Conservation (phyloP, 2,888 invertebrate genomes). For the Synanthedon myopaeformis region DNA sequence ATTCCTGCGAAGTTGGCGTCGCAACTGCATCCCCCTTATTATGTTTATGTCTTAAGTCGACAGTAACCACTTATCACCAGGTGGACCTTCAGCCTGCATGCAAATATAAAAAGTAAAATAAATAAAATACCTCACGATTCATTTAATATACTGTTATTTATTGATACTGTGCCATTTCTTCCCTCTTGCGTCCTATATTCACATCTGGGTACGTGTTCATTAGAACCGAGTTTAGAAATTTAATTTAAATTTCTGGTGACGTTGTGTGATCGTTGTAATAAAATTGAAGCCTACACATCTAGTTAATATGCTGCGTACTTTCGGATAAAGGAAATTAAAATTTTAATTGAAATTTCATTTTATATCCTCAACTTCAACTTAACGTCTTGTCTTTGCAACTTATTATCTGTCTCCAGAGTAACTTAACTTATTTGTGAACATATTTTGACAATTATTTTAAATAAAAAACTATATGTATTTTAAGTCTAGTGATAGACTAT, state of each 20-base stretch:
- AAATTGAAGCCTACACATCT: not conserved
- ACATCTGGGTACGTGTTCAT: conserved; percentile 27
- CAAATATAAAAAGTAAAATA: too few relatives aligned
- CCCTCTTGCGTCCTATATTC: conserved; percentile 13
- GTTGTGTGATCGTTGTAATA: conserved; percentile 9
- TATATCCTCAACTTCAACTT: not conserved
- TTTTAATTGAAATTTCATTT: conserved; percentile 1
- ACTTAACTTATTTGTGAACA: too few relatives aligned
- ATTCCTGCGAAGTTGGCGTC: too few relatives aligned
- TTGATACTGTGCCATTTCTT: conserved; percentile 4
- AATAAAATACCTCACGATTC: too few relatives aligned
- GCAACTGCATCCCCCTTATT: too few relatives aligned
- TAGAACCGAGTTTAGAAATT: conserved; percentile 34
- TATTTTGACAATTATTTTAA: too few relatives aligned
- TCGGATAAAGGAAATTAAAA: not conserved
- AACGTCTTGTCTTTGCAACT: not conserved
- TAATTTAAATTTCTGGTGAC: conserved; percentile 27
- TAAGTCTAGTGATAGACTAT: too few relatives aligned
- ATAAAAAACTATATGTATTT: too few relatives aligned
- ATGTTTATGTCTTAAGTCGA: too few relatives aligned
- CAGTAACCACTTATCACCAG: too few relatives aligned
- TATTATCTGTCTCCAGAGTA: too few relatives aligned
- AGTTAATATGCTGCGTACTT: not conserved
- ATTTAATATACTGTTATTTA: not conserved
- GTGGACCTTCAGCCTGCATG: too few relatives aligned